Evolutionary conservation across 2,113 vertebrate species (phyloP), one percentile per base, ranked within the genome.

Genomic region (Burhinus bistriatus): DNA sequence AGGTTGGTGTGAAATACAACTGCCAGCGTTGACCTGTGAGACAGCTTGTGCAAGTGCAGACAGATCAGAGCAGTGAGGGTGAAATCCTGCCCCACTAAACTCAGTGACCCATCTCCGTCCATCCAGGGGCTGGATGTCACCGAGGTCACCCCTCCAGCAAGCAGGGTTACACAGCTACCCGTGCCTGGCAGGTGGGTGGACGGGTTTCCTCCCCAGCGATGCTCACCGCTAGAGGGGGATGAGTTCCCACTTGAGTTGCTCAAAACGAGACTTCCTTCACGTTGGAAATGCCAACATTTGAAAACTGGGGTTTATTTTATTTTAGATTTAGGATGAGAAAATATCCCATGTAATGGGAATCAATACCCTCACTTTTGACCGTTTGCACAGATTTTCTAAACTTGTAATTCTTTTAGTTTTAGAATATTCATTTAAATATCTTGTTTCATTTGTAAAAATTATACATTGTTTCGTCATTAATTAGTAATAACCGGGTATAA

Each of bases 161-260:
- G 15, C 25, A 5, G 27, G 8, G 30, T 6, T 22, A 32, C 3
- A 0, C 0, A 0, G 36, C 51, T 30, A 14, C 12, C 5, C 2
- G 2, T 12, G 26, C 17, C 40, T 27, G 30, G 14, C 58, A 13
- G 58, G 18, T 0, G 2, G n/a, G 12, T 15, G 66, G 36, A 11
- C 26, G 42, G 19, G 8, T 51, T 51, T 42, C 19, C 30, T 55
- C 8, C 21, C 7, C 27, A 27, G 80, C 1, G 1, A 23, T 4
- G 40, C 36, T 65, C 30, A 21, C 93, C 84, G 3, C 94, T 83
- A 96, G 87, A 90, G 83, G 91, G 94, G 12, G 84, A 21, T 70
- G 62, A 1, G 0, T n/a, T 83, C 68, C 71, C 68, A 6, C 15
- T 3, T 12, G 8, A 11, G 27, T 1, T 38, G 6, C 75, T 76